phyloP scores from a whole-genome alignment of 2,797 vertebrate species.

The Macroramphosus scolopax region DNA sequence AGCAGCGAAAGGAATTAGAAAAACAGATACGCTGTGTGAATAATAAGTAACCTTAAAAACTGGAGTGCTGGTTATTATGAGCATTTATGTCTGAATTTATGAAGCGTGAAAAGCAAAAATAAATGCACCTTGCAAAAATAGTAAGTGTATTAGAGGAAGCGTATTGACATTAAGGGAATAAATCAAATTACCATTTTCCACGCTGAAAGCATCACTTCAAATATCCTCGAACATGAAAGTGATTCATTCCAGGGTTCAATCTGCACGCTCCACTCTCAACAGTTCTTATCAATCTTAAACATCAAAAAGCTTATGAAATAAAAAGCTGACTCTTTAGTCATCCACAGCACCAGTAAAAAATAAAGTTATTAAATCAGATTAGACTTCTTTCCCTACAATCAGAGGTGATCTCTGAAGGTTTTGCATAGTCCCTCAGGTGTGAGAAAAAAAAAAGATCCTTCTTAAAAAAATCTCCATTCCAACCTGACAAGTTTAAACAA shows the following conservation, averaged over 20 bases:
- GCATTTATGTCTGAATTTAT: background rate
- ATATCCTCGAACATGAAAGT: constrained; percentile 13
- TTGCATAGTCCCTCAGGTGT: background rate
- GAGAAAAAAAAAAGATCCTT: constrained; percentile 31
- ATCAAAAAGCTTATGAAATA: constrained; percentile 25
- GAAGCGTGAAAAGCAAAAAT: background rate
- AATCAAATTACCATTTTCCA: background rate
- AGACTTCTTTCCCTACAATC: background rate
- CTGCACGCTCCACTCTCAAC: constrained; percentile 21
- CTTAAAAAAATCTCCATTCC: constrained; percentile 70
- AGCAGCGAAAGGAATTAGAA: background rate
- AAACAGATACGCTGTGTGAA: background rate
- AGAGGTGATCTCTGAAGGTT: background rate
- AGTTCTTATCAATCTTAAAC: constrained; percentile 27
- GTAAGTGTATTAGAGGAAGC: background rate
- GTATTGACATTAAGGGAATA: background rate
- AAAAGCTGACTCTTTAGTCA: background rate
- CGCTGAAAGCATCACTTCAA: constrained; percentile 6
- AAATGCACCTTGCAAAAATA: background rate
- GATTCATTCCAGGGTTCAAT: constrained; percentile 31
- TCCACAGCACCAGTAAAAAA: no score
- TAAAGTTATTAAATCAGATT: background rate
- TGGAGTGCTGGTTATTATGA: background rate
- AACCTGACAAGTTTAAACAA: constrained; percentile 80
- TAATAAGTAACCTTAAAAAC: background rate